Base-by-base conservation (phyloP, 2,888 invertebrate genomes). In the Heliconius cydno region DNA sequence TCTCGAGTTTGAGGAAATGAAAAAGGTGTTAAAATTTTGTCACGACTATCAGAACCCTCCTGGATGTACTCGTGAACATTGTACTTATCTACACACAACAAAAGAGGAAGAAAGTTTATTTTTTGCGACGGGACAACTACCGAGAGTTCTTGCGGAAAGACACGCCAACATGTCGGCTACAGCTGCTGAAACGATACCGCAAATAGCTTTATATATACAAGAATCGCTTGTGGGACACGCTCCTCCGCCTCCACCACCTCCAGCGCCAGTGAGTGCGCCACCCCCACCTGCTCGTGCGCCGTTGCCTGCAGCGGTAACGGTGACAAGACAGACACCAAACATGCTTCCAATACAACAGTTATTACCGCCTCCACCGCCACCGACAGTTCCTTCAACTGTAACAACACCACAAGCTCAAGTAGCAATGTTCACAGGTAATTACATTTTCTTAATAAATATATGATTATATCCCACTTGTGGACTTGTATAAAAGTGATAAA, bases 41-140 rank as follows among this genome's bases (percentile, higher is more conserved):
- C 93, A 93, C 85, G 91, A 94, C 79, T 90, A 86, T 82, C 94
- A 94, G 84, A 94, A 94, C 79, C 87, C 88, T 72, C 85, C 88
- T 13, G 91, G 91, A 7, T 94, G 94, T 79, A 85, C 82, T 1
- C 85, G 92, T 66, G 87, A 89, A 46, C 89, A 89, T 76, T 94
- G 94, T 80, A 90, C 89, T 0, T 94, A 90, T 83, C 84, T 94
- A 9, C 94, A 94, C 71, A 85, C 91, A 0, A 88, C 90, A 0
- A 88, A 88, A 65, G 92, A 93, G 57, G 94, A 94, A 46, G 87
- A 93, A 78, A 89, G 85, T 75, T 83, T 90, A 9, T 94, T 94
- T 84, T 79, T 88, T 10, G 85, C 86, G 0, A 86, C 86, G 0
- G 92, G 91, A 1, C 87, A 88, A 80, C 86, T 93, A 76, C 94